These are phyloP conservation scores for Calliopum simillimum DNA, from an alignment of 2,888 invertebrate genomes.

Conservation along the genomic window DNA sequence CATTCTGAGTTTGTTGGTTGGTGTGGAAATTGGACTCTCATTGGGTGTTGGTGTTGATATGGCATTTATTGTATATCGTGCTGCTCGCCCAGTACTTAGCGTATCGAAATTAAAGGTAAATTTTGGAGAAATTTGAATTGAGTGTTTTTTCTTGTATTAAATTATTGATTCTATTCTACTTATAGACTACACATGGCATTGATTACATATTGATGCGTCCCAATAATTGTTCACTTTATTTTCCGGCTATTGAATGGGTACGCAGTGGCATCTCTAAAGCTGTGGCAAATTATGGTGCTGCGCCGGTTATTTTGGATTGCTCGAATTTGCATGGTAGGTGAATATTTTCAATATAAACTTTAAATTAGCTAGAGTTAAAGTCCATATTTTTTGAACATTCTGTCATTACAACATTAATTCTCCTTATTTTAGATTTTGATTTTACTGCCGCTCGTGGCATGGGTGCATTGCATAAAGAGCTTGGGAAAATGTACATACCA, in stretches of 20 bases:
- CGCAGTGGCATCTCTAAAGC: slow-evolving; percentile 82
- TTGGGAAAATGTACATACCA: slow-evolving; percentile 77
- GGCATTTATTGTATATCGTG: slow-evolving; percentile 81
- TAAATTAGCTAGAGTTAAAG: neutral
- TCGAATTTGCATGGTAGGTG: slow-evolving; percentile 77
- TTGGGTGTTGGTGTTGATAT: slow-evolving; percentile 85
- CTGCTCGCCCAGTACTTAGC: slow-evolving; percentile 81
- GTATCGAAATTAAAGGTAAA: slow-evolving; percentile 78
- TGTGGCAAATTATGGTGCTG: slow-evolving; percentile 75
- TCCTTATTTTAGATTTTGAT: slow-evolving; percentile 74
- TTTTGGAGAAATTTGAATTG: slow-evolving; percentile 30
- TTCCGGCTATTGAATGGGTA: slow-evolving; percentile 87
- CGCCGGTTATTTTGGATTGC: slow-evolving; percentile 86
- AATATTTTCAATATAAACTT: neutral
- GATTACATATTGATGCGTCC: slow-evolving; percentile 83
- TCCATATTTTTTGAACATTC: too few species aligned
- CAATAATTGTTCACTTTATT: slow-evolving; percentile 81
- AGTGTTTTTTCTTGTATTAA: neutral
- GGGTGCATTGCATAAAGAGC: slow-evolving; percentile 79
- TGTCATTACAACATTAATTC: too few species aligned
- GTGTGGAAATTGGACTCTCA: slow-evolving; percentile 88
- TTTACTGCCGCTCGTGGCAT: slow-evolving; percentile 90
- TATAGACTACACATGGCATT: slow-evolving; percentile 77
- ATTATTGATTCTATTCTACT: slow-evolving; percentile 20
- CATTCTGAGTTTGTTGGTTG: slow-evolving; percentile 80